phyloP scores from a whole-genome alignment of 1,140 invertebrate species.

The Scaptodrosophila lebanonensis region DNA sequence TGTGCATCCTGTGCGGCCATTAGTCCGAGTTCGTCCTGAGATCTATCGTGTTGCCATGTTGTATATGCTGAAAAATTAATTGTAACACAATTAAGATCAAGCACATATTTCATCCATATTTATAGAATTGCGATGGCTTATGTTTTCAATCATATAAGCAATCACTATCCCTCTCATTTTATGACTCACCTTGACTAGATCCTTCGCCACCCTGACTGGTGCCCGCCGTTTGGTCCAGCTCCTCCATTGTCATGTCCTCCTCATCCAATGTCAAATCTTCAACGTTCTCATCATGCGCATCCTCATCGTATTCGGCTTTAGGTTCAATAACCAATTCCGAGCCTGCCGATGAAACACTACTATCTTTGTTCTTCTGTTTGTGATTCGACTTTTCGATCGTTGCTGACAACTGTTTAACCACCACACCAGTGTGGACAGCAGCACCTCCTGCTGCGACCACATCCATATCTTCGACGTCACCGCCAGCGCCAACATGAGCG shows the following conservation, averaged over 20 bases:
- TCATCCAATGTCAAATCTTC: constrained; percentile 90
- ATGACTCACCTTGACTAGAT: constrained; percentile 79
- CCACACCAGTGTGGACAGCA: constrained; percentile 54
- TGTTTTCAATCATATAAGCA: too few relatives aligned
- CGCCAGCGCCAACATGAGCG: constrained; percentile 15
- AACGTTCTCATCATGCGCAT: constrained; percentile 85
- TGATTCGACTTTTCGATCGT: constrained; percentile 59
- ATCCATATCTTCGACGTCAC: constrained; percentile 44
- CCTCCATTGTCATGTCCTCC: constrained; percentile 79
- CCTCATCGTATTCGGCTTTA: constrained; percentile 87
- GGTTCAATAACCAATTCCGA: constrained; percentile 83
- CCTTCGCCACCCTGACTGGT: constrained; percentile 81
- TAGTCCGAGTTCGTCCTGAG: constrained; percentile 84
- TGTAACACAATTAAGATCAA: neutral
- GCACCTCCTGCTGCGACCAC: constrained; percentile 44
- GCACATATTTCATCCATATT: neutral
- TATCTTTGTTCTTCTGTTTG: constrained; percentile 66
- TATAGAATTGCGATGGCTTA: too few relatives aligned
- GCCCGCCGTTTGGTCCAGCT: constrained; percentile 79
- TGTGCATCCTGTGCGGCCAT: constrained; percentile 85
- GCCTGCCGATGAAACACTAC: constrained; percentile 59
- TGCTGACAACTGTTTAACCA: constrained; percentile 50
- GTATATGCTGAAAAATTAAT: constrained; percentile 78
- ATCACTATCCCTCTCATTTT: neutral
- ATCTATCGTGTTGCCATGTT: constrained; percentile 84